These are phyloP conservation scores for Corythoichthys intestinalis DNA, from an alignment of 2,113 vertebrate species.

Conservation along the genomic window DNA sequence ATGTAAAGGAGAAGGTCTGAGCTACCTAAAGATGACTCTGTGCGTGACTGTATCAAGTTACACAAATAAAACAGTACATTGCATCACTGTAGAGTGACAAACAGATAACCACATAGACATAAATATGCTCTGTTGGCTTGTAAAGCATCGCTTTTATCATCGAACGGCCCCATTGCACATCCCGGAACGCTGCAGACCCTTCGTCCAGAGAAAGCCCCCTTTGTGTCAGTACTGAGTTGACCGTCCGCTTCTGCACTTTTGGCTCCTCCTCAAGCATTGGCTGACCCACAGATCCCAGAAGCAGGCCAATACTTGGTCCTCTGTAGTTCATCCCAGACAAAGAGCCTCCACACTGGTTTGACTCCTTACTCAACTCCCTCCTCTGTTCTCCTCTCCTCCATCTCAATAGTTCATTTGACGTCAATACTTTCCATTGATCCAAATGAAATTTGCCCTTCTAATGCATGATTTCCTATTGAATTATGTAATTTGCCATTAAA, in stretches of 20 bases:
- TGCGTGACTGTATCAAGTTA: not conserved
- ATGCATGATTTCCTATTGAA: constrained; percentile 66
- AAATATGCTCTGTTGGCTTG: not conserved
- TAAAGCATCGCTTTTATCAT: constrained; percentile 32
- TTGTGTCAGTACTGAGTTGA: constrained; percentile 56
- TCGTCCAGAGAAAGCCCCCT: constrained; percentile 57
- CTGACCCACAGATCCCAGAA: constrained; percentile 54
- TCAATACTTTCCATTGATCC: constrained; percentile 61
- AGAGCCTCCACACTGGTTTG: constrained; percentile 54
- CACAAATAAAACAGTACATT: not conserved
- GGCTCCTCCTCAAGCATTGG: constrained; percentile 50
- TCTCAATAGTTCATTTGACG: constrained; percentile 45
- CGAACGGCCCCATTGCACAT: constrained; percentile 23
- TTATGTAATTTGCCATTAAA: constrained; percentile 52
- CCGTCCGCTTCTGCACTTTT: constrained; percentile 59
- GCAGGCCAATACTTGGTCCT: constrained; percentile 49
- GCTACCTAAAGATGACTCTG: constrained; percentile 26
- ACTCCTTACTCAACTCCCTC: constrained; percentile 45
- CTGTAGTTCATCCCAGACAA: constrained; percentile 50
- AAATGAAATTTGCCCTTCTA: constrained; percentile 53
- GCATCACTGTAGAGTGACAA: not conserved
- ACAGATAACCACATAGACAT: not conserved
- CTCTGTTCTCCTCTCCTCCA: not conserved
- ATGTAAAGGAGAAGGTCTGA: constrained; percentile 20
- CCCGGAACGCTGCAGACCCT: constrained; percentile 39